phyloP scores from a whole-genome alignment of 2,888 invertebrate genomes.

The Dynastes maya region DNA sequence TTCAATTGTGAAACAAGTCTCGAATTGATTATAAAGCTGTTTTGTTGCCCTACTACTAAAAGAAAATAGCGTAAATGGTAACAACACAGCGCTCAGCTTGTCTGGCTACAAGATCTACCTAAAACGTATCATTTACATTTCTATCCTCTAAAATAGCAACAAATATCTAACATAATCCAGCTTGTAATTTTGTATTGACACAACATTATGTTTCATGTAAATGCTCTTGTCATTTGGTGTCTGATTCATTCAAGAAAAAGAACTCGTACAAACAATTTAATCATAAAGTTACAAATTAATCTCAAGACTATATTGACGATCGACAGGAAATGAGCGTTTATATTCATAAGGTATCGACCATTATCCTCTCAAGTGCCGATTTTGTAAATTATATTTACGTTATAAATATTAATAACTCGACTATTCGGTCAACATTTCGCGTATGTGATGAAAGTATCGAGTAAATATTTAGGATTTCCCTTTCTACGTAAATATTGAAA shows the following conservation, averaged over 20 bases:
- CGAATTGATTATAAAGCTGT: no score
- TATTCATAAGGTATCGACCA: constrained; percentile 4
- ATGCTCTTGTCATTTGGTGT: no score
- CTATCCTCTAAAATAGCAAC: no score
- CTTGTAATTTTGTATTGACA: no score
- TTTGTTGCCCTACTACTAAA: no score
- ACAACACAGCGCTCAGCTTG: no score
- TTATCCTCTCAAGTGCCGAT: neutral
- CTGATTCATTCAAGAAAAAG: neutral
- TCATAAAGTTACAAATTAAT: neutral
- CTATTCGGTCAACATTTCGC: neutral
- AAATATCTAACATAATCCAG: no score
- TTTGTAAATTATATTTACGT: neutral
- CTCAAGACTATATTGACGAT: neutral
- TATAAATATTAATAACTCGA: constrained; percentile 26
- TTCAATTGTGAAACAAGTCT: no score
- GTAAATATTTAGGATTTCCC: constrained; percentile 8
- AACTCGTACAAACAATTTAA: neutral
- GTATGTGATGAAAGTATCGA: neutral
- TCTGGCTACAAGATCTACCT: neutral
- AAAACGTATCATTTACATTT: neutral
- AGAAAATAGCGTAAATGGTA: no score
- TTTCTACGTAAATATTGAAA: neutral
- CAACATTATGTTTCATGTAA: no score
- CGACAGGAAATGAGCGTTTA: constrained; percentile 10